These are phyloP conservation scores for Pardosa pseudoannulata DNA, from an alignment of 2,888 invertebrate species.

Conservation along the genomic window DNA sequence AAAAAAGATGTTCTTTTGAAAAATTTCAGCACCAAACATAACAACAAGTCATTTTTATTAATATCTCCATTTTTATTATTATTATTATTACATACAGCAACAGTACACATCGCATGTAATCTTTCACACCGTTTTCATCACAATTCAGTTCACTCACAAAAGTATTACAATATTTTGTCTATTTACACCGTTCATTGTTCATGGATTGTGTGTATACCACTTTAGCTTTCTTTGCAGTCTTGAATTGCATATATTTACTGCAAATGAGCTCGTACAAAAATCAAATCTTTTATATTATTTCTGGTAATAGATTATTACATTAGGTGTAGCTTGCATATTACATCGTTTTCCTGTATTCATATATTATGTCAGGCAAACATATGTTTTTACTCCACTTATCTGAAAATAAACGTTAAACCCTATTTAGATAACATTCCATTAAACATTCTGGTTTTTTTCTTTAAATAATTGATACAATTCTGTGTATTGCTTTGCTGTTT, in stretches of 20 bases:
- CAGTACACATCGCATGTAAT: constrained; percentile 61
- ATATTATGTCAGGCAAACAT: too few species aligned
- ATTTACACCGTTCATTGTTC: constrained; percentile 50
- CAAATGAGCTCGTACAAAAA: constrained; percentile 18
- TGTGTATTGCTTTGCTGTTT: not conserved
- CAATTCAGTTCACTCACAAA: constrained; percentile 38
- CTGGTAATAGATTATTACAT: too few species aligned
- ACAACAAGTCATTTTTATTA: constrained; percentile 51
- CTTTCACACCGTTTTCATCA: constrained; percentile 45
- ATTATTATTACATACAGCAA: constrained; percentile 63
- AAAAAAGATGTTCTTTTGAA: too few species aligned
- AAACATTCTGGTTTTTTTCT: not conserved
- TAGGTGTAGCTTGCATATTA: too few species aligned
- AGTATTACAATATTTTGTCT: constrained; percentile 27
- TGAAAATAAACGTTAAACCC: not conserved
- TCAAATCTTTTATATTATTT: not conserved
- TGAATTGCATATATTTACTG: constrained; percentile 11
- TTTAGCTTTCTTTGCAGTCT: constrained; percentile 9
- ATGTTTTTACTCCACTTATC: not conserved
- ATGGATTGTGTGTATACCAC: constrained; percentile 31
- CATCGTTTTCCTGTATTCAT: too few species aligned
- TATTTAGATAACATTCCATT: not conserved
- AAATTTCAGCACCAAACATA: not conserved
- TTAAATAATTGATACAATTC: not conserved
- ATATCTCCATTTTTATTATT: constrained; percentile 38